Conservation (phyloP, 2,797 vertebrate genomes). For the Coranthus polyacanthus region DNA sequence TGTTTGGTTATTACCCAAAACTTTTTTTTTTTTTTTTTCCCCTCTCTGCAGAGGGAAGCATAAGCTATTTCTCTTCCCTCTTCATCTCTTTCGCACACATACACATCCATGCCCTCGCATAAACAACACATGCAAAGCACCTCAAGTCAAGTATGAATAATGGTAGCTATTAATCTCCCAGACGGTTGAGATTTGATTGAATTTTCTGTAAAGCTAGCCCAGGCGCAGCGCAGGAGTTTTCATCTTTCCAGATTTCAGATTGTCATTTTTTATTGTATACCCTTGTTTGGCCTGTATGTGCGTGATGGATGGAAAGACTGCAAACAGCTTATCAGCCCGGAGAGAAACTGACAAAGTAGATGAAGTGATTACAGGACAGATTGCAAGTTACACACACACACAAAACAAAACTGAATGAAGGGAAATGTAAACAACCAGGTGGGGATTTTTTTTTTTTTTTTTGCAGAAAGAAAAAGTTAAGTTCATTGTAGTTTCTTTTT, state of each 20-base stretch:
- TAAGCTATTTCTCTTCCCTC: slow-evolving; percentile 16
- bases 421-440: slow-evolving; percentile 7
- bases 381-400: background rate
- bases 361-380: slow-evolving; percentile 36
- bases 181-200: slow-evolving; percentile 62
- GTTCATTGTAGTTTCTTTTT: too few relatives aligned
- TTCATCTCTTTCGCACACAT: slow-evolving; percentile 6
- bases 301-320: slow-evolving; percentile 20
- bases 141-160: slow-evolving; percentile 59
- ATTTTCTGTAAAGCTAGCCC: slow-evolving; percentile 51
- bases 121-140: slow-evolving; percentile 32
- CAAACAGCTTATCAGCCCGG: slow-evolving; percentile 25
- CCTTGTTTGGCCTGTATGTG: slow-evolving; percentile 3
- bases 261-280: slow-evolving; percentile 10
- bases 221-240: slow-evolving; percentile 23
- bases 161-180: slow-evolving; percentile 62
- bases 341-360: slow-evolving; percentile 28
- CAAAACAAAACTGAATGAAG: background rate
- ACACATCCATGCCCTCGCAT: slow-evolving; percentile 21
- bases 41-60: slow-evolving; percentile 10
- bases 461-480: too few relatives aligned
- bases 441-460: too few relatives aligned
- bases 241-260: slow-evolving; percentile 36
- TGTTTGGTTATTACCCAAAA: slow-evolving; percentile 33
- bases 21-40: too few relatives aligned